Conservation (phyloP, 2,113 vertebrate genomes). For the Hypanus sabinus region DNA sequence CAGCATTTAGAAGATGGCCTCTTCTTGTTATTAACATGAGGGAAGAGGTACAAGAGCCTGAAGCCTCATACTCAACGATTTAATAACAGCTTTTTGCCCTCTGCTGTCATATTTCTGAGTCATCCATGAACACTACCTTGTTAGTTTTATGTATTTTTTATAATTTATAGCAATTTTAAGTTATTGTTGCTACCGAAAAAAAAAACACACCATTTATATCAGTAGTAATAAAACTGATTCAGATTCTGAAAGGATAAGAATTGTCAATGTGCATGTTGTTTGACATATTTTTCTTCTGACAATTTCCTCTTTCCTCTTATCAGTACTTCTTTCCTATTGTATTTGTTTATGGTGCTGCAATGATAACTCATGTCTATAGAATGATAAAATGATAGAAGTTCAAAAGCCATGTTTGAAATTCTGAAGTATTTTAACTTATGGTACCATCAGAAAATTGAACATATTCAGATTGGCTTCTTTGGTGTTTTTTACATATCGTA, state of each 20-base stretch:
- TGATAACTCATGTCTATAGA: neutral
- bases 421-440: neutral
- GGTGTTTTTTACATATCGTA: neutral
- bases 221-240: no score
- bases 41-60: no score
- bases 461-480: neutral
- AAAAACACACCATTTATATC: no score
- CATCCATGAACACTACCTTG: no score
- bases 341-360: neutral
- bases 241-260: neutral
- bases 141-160: no score
- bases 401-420: neutral
- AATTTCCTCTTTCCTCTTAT: neutral
- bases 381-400: neutral
- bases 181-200: no score
- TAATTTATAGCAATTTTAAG: no score
- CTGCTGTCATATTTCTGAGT: no score
- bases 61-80: no score
- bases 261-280: neutral
- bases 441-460: neutral
- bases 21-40: no score
- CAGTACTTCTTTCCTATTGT: neutral
- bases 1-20: no score
- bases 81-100: no score
- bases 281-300: neutral